Evolutionary conservation across 2,888 invertebrate genomes (phyloP), one percentile per base, ranked within the genome.

Genomic region (Lochmaea crataegi): DNA sequence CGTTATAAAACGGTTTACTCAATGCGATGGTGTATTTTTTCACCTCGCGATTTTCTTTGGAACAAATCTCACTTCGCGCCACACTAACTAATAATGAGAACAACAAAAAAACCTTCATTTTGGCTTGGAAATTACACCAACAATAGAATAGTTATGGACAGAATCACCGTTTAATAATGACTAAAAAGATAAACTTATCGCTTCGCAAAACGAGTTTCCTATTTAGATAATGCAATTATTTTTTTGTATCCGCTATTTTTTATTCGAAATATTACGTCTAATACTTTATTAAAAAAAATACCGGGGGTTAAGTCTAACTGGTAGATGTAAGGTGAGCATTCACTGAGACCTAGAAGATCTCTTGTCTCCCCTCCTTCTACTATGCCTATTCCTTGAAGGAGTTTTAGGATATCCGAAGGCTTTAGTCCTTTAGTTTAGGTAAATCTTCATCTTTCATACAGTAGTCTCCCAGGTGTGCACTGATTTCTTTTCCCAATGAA

Each of bases 161-260:
- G 10, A 16, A 53, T 53, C 53, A 7, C 16, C 18, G 18, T 16
- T 9, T 53, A 7, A 18, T 53, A 53, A 16, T 18, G 7, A 0
- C 16, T 16, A 53, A 45, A 11, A 53, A 16, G n/a, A 18, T 53
- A 9, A 18, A 53, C 16, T 53, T 53, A 53, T 53, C 53, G 16
- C 18, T 53, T 10, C 9, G 9, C 10, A 32, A 53, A 53, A 18
- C 16, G 1, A 53, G 18, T 53, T 53, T 53, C 53, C 53, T 7
- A 53, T 53, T 7, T 18, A 53, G 53, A 53, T 53, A 53, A 53
- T 53, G 53, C 53, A 53, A 53, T n/a, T n/a, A n/a, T 53, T 16
- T 48, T 14, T 51, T 51, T 53, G 16, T 53, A 53, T 53, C 18
- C 53, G 53, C 18, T 53, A 7, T 53, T 53, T 53, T 9, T 53